These are phyloP conservation scores for Philopotamus ludificatus DNA, from an alignment of 1,140 invertebrate species.

Conservation along the genomic window DNA sequence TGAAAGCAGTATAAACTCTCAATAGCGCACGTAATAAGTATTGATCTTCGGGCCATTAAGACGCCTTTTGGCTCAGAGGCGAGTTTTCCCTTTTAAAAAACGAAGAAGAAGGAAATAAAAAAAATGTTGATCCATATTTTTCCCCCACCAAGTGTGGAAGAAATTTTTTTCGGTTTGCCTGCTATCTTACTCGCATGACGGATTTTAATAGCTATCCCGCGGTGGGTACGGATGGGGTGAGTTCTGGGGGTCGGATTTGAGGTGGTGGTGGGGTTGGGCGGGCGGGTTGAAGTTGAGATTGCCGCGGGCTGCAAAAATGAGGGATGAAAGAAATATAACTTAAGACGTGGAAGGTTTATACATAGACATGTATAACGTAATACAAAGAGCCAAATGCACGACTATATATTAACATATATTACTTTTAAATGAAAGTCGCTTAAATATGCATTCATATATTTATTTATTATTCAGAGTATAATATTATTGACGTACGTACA, in stretches of 20 bases:
- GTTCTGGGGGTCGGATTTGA: not conserved
- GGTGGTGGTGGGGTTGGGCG: conserved; percentile 42
- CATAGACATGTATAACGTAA: conserved; percentile 18
- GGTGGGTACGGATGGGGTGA: conserved; percentile 46
- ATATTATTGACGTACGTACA: no score
- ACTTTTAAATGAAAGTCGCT: not conserved
- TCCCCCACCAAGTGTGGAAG: conserved; percentile 38
- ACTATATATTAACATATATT: not conserved
- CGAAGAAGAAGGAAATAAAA: conserved; percentile 32
- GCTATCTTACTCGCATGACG: conserved; percentile 42
- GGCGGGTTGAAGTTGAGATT: conserved; percentile 58
- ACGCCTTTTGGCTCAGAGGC: conserved; percentile 30
- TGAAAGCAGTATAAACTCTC: conserved; percentile 25
- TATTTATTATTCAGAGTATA: no score
- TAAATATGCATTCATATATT: no score
- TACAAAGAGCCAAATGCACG: conserved; percentile 7
- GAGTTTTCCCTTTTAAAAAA: conserved; percentile 37
- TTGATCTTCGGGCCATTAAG: conserved; percentile 40
- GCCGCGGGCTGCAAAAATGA: conserved; percentile 61
- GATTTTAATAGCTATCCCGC: conserved; percentile 44
- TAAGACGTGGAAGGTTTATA: conserved; percentile 59
- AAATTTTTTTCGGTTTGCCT: conserved; percentile 32
- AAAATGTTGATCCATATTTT: conserved; percentile 40
- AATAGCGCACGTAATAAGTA: conserved; percentile 35
- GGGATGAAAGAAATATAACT: conserved; percentile 62